phyloP scores from a whole-genome alignment of 2,888 invertebrate genomes.

The Diplazon laetatorius region DNA sequence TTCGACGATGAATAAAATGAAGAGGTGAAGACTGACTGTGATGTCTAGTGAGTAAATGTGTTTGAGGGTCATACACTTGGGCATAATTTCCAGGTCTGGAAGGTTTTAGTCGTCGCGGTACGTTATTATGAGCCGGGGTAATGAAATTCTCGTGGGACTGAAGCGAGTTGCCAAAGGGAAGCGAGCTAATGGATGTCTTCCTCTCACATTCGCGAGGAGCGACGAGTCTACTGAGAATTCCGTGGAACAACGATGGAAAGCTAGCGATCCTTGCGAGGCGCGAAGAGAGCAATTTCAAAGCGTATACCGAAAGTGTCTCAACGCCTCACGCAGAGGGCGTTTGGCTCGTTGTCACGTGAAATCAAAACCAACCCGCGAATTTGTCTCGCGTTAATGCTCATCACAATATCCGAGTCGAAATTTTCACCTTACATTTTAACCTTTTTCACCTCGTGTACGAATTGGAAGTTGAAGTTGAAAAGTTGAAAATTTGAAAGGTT shows the following conservation, averaged over 20 bases:
- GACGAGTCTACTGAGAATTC: constrained; percentile 16
- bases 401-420: too few relatives aligned
- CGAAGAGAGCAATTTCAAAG: not conserved
- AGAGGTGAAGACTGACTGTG: not conserved
- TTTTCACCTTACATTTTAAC: too few relatives aligned
- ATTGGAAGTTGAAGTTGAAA: too few relatives aligned
- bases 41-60: not conserved
- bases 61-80: not conserved
- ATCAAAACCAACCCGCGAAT: not conserved
- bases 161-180: not conserved
- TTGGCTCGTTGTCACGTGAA: not conserved
- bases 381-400: too few relatives aligned
- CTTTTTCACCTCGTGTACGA: too few relatives aligned
- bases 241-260: constrained; percentile 1
- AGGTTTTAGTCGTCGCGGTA: not conserved
- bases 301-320: not conserved
- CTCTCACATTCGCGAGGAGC: not conserved
- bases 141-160: constrained; percentile 7
- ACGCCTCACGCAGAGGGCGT: not conserved
- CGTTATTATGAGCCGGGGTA: not conserved
- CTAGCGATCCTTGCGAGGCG: not conserved
- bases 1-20: not conserved
- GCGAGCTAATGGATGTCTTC: not conserved
- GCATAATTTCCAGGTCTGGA: not conserved
- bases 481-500: too few relatives aligned